Conservation (phyloP, 2,113 vertebrate genomes). For the Athene cunicularia region DNA sequence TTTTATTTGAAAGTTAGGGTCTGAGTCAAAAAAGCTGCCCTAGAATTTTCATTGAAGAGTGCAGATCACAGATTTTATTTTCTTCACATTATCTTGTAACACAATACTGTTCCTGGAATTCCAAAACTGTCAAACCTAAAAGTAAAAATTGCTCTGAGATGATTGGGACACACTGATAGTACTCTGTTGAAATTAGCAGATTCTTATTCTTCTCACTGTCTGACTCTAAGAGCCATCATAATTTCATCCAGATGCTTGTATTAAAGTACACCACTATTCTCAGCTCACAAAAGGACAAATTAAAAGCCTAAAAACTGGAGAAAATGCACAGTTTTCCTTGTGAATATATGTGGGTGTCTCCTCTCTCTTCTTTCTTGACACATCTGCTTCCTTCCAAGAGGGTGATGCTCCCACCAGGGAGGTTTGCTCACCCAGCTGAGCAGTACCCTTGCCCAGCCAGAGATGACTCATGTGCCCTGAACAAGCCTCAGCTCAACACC, state of each 20-base stretch:
- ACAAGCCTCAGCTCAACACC: not conserved
- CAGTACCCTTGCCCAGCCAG: not conserved
- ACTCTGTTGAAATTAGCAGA: not conserved
- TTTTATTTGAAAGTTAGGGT: not conserved
- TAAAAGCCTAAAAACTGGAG: not conserved
- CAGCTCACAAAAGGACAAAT: not conserved
- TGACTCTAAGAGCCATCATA: not conserved
- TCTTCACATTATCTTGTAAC: accelerated
- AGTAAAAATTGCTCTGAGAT: not conserved
- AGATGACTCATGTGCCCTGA: not conserved
- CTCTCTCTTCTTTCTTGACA: not conserved
- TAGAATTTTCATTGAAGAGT: not conserved
- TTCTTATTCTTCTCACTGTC: not conserved
- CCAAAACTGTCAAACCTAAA: not conserved
- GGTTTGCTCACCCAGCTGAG: not conserved
- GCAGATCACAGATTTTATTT: not conserved
- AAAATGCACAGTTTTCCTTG: not conserved
- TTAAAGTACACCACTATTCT: not conserved
- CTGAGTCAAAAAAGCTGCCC: not conserved
- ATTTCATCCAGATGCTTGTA: not conserved
- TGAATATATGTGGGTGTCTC: accelerated
- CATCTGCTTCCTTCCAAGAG: not conserved
- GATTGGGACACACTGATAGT: not conserved
- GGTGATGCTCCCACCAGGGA: not conserved
- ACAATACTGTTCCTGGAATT: not conserved